Base-by-base conservation (phyloP, 2,888 invertebrate species). In the Catocala sponsa region DNA sequence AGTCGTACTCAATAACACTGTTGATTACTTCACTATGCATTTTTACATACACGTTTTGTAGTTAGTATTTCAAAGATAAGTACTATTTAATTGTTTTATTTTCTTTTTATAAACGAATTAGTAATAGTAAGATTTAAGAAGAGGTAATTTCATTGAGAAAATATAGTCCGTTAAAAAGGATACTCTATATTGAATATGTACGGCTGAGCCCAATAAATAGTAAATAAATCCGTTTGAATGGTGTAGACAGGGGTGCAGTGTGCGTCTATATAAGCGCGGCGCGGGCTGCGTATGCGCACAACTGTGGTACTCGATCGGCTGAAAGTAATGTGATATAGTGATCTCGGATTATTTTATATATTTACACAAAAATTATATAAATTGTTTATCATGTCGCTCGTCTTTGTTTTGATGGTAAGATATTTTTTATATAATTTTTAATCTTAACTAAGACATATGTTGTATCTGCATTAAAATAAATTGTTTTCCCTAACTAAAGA, bases 371-470 rank as follows among this genome's bases (percentile, higher is more conserved):
- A 63, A 69, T 38, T 11, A 55, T 53, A 61, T 50, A 55, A 61
- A 64, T 53, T 66, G 55, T 71, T 65, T 48, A 74, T 64, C 6
- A 86, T 83, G 85, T 64, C 59, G 72, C 73, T 68, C 72, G 61
- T 84, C 59, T 74, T 75, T 55, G 72, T 82, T 79, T 84, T 86
- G 80, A 80, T 86, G 85, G 86, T 86, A 73, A 84, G 84, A 58
- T 57, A 42, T 11, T 53, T 48, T 38, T 15, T 42, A 32, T 52
- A 13, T 44, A 52, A 2, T 25, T 43, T 12, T 43, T n/a, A n/a
- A 12, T 13, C 6, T 13, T 41, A 51, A 35, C 15, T 35, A 35
- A 35, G 35, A 7, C 35, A 35, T 15, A 2, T 35, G 35, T 5
- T 35, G 35, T 38, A 38, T 25, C 4, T 4, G 4, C 25, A 25